These are phyloP conservation scores for Drosophila acutilabella DNA, from an alignment of 2,888 invertebrate species.

Conservation along the genomic window DNA sequence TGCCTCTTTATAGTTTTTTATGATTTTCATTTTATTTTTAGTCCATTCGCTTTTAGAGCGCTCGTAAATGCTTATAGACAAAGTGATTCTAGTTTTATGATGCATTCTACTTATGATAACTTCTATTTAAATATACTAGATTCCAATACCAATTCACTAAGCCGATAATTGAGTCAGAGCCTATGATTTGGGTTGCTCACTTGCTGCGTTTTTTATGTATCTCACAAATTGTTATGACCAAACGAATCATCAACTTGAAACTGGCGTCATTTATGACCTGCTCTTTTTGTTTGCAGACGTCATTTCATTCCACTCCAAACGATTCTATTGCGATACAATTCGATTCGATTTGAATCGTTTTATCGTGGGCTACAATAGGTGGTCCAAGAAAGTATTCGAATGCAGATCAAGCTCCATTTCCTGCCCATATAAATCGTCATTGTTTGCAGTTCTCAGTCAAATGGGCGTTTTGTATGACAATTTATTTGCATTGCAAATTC, in stretches of 20 bases:
- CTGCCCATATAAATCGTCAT: slow-evolving; percentile 61
- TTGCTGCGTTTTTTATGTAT: slow-evolving; percentile 27
- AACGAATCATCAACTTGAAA: slow-evolving; percentile 4
- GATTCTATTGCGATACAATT: slow-evolving; percentile 23
- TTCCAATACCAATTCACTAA: slow-evolving; percentile 27
- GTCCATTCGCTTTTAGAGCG: slow-evolving; percentile 33
- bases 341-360: slow-evolving; percentile 39
- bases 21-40: slow-evolving; percentile 24
- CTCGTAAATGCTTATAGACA: slow-evolving; percentile 46
- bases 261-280: slow-evolving; percentile 62
- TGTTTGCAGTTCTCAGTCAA: slow-evolving; percentile 50
- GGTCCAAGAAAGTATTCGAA: slow-evolving; percentile 28
- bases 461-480: slow-evolving; percentile 73
- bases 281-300: slow-evolving; percentile 45
- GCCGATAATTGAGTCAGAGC: slow-evolving; percentile 33
- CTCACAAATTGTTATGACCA: slow-evolving; percentile 54
- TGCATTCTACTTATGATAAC: slow-evolving; percentile 61
- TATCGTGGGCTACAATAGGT: slow-evolving; percentile 25
- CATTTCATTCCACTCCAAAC: slow-evolving; percentile 22
- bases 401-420: slow-evolving; percentile 52
- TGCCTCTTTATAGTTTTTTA: slow-evolving; percentile 24
- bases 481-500: slow-evolving; percentile 81
- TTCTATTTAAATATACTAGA: slow-evolving; percentile 43
- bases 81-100: slow-evolving; percentile 60
- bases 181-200: slow-evolving; percentile 5